Base-by-base conservation (phyloP, 2,113 vertebrate genomes). In the Bambusicola thoracicus region DNA sequence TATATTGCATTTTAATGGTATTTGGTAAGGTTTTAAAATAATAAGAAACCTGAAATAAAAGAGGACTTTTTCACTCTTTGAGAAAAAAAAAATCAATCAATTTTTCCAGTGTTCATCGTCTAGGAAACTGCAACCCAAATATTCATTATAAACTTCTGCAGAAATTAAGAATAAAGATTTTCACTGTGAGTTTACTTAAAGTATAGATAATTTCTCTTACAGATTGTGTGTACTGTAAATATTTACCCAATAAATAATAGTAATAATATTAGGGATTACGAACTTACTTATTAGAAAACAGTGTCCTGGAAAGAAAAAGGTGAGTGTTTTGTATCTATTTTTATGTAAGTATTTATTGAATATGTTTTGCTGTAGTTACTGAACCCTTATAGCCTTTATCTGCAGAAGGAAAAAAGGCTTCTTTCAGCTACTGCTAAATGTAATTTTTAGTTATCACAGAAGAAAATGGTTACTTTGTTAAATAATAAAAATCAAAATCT, bases 271-370 rank as follows among this genome's bases (percentile, higher is more conserved):
- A 65, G 8, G 56, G 6, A 49, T 70, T 74, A 4, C 73, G 34
- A 56, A 63, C 62, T 3, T 25, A 8, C 58, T 3, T 22, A 8
- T n/a, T 73, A 4, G 43, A 62, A 51, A 76, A 59, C 36, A 43
- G 48, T 38, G 13, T 2, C 69, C 41, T 40, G 27, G 30, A 81
- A 87, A 74, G 40, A 30, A 27, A 69, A 84, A 55, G 2, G 6
- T 15, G 59, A 3, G 34, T 48, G 11, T 21, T 1, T 58, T 58
- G 1, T 0, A 68, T 73, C 12, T 62, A 27, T 62, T 1, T 19
- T 21, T 8, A 10, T 0, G 25, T 40, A 65, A 41, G 5, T 34
- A 48, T 11, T 27, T 62, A 59, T 17, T 61, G 11, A 61, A 77
- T 17, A 49, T 2, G 2, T 76, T 27, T 89, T 59, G 34, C 53